Evolutionary conservation across 2,113 vertebrate genomes (phyloP), one percentile per base, ranked within the genome.

Genomic region (Ceyx melanurus): DNA sequence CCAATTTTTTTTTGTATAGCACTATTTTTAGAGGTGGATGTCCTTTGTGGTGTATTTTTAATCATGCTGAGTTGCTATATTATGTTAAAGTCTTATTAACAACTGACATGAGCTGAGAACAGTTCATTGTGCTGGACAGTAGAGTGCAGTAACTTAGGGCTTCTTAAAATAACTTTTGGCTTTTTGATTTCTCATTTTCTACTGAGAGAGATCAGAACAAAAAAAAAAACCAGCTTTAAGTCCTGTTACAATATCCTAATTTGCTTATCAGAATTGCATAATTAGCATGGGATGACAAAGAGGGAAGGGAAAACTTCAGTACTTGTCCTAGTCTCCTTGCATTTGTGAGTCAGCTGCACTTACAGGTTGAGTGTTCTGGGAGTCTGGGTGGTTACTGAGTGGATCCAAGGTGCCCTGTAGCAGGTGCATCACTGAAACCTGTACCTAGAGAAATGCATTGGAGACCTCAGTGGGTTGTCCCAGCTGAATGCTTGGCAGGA

Each of bases 31-130:
- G 95, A 94, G 28, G 25, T 50, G 57, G 58, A 57, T 84, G 90
- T 93, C 82, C 60, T 91, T 96, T 93, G 92, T 91, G 79, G 77
- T 90, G 42, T 90, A 94, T 93, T 94, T 95, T 96, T 90, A 96
- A 90, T 92, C 77, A 75, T 84, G 86, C 92, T 85, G 93, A 96
- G 50, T 94, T 90, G 73, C 80, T 92, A 33, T 74, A 89, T 93
- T 96, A 84, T 90, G 81, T 92, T 90, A 92, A 94, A 94, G 53
- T 87, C 86, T 90, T 95, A 96, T 92, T 92, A 94, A 96, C 90
- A 86, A 60, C 77, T 90, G 94, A 72, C 92, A 86, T 13, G 86
- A 93, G 90, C 73, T 75, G 82, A 88, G 70, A 95, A 68, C 71
- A 75, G 88, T 92, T 93, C 90, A 84, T 94, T 94, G 82, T 83